phyloP scores from a whole-genome alignment of 2,888 invertebrate genomes.

The Clepsis dumicolana region DNA sequence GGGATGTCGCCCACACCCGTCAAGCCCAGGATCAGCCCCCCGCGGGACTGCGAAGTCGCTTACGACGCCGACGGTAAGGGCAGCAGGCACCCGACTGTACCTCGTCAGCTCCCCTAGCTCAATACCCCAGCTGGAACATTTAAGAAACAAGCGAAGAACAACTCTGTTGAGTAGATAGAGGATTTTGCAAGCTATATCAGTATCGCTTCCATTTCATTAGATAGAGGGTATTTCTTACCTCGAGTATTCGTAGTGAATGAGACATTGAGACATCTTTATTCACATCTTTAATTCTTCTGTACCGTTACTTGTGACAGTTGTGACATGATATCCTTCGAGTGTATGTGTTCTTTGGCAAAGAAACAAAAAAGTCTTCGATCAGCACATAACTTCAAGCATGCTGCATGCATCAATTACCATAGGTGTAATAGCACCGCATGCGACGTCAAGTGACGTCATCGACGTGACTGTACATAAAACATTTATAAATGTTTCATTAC shows the following conservation, averaged over 20 bases:
- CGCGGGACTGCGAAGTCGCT: slow-evolving; percentile 90
- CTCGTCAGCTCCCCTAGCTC: slow-evolving; percentile 71
- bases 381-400: slow-evolving; percentile 37
- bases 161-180: slow-evolving; percentile 23
- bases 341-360: slow-evolving; percentile 73
- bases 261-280: slow-evolving; percentile 70
- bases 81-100: slow-evolving; percentile 74
- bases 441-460: slow-evolving; percentile 1
- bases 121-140: slow-evolving; percentile 5
- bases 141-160: slow-evolving; percentile 7
- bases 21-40: slow-evolving; percentile 89
- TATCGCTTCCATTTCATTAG: slow-evolving; percentile 39
- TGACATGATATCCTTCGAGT: slow-evolving; percentile 59
- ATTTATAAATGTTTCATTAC: slow-evolving; percentile 30
- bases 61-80: slow-evolving; percentile 91
- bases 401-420: slow-evolving; percentile 36
- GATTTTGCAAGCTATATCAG: slow-evolving; percentile 19
- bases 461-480: background rate
- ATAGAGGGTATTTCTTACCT: slow-evolving; percentile 36
- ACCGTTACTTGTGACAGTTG: slow-evolving; percentile 44
- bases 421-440: slow-evolving; percentile 33
- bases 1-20: slow-evolving; percentile 89
- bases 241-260: slow-evolving; percentile 62
- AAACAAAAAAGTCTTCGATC: slow-evolving; percentile 29
- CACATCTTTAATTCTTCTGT: slow-evolving; percentile 56